Conservation (phyloP, 2,888 invertebrate genomes). For the Epinotia nisella region DNA sequence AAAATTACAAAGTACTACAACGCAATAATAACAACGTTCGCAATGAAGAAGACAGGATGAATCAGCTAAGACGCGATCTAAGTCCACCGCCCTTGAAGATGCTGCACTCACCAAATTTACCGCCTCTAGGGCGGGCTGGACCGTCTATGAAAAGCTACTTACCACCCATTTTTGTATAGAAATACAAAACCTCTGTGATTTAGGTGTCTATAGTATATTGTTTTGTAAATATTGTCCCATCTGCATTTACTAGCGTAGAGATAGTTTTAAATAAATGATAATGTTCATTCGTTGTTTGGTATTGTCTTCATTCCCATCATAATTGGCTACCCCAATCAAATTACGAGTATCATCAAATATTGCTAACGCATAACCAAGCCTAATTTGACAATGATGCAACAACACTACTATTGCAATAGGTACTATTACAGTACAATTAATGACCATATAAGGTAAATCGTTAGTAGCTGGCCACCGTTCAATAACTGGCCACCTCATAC, state of each 20-base stretch:
- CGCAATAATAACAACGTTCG: slow-evolving; percentile 65
- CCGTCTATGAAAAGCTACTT: slow-evolving; percentile 76
- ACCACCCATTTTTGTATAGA: slow-evolving; percentile 72
- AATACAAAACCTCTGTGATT: slow-evolving; percentile 64
- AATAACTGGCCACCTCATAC: too few relatives aligned
- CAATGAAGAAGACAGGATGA: slow-evolving; percentile 54
- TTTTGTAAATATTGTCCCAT: slow-evolving; percentile 67
- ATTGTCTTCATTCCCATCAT: not conserved
- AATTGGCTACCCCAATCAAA: too few relatives aligned
- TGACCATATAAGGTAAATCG: too few relatives aligned
- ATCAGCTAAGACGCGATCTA: slow-evolving; percentile 59
- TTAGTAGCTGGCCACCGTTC: too few relatives aligned
- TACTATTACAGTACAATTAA: not conserved
- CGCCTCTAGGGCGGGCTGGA: slow-evolving; percentile 77
- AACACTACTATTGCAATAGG: too few relatives aligned
- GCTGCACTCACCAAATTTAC: slow-evolving; percentile 61
- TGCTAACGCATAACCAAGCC: not conserved
- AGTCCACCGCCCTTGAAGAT: slow-evolving; percentile 64
- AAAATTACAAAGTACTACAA: slow-evolving; percentile 78
- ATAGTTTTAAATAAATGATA: slow-evolving; percentile 41
- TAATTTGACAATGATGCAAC: not conserved
- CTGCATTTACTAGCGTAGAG: slow-evolving; percentile 75
- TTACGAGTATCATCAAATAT: not conserved
- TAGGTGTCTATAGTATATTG: slow-evolving; percentile 42
- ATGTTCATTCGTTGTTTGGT: slow-evolving; percentile 5